Evolutionary conservation across 2,888 invertebrate genomes (phyloP).

Genomic region (Andrena praecox): DNA sequence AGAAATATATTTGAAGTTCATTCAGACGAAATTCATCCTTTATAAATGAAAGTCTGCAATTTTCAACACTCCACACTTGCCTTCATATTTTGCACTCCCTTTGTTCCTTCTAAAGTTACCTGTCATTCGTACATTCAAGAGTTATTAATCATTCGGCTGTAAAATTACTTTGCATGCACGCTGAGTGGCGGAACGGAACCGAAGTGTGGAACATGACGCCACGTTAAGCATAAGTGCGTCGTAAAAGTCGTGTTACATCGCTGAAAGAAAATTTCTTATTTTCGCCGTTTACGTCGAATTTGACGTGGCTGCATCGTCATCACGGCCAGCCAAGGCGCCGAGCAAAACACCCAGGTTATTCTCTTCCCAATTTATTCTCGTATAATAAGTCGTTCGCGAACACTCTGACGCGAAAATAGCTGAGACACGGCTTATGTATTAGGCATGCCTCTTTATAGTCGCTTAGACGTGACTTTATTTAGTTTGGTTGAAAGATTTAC

Average conservation of each 20-base stretch:
- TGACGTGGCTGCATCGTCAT: conserved; percentile 26
- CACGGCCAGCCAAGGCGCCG: background rate
- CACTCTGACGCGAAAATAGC: conserved; percentile 32
- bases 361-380: conserved; percentile 27
- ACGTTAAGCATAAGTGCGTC: conserved; percentile 12
- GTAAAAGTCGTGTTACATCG: conserved; percentile 13
- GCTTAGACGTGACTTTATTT: background rate
- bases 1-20: too few species aligned
- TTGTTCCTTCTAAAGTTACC: background rate
- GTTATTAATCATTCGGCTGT: background rate
- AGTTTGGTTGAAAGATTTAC: conserved; percentile 1
- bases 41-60: background rate
- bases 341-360: conserved; percentile 19
- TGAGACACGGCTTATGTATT: conserved; percentile 33
- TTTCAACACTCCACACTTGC: background rate
- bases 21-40: background rate
- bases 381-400: conserved; percentile 33
- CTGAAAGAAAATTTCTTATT: conserved; percentile 25
- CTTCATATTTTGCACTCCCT: background rate
- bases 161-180: background rate
- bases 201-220: background rate
- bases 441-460: background rate
- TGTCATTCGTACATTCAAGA: background rate
- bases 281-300: conserved; percentile 22
- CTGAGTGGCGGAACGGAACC: background rate